Percentiles rank a stretch among this genome's conserved stretches.
Evolutionary conservation across 2,888 invertebrate genomes (phyloP).

Genomic region (Eristalis arbustorum): DNA sequence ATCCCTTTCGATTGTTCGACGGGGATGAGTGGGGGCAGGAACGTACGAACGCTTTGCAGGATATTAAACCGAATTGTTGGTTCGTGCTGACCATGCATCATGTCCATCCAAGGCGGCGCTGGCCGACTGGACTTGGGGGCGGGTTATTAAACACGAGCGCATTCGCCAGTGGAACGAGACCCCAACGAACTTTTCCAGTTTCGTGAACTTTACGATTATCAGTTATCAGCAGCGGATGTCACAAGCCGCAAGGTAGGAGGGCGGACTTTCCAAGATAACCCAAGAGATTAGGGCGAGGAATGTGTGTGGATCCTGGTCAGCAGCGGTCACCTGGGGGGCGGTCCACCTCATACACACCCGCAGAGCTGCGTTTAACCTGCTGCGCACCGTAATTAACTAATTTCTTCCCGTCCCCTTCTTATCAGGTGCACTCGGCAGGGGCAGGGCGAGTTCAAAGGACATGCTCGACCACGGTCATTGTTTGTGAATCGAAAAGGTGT

Average conservation of each 20-base stretch:
- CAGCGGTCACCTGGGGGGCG: constrained; percentile 41
- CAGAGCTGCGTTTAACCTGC: constrained; percentile 6
- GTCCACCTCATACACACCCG: neutral
- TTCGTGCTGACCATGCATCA: constrained; percentile 71
- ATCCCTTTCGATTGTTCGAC: constrained; percentile 57
- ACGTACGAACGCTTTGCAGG: constrained; percentile 66
- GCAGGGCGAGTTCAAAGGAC: constrained; percentile 53
- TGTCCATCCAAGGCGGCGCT: constrained; percentile 22
- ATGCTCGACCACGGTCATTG: constrained; percentile 15
- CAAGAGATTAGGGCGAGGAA: constrained; percentile 18
- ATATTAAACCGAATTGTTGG: constrained; percentile 67
- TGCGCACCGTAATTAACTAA: constrained; percentile 60
- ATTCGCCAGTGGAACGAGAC: constrained; percentile 7
- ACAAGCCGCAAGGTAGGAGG: neutral
- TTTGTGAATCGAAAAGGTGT: constrained; percentile 51
- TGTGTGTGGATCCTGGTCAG: constrained; percentile 17
- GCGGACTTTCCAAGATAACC: constrained; percentile 10
- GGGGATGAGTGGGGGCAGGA: constrained; percentile 4
- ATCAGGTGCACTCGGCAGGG: neutral
- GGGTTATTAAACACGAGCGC: constrained; percentile 45
- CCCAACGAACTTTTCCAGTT: constrained; percentile 43
- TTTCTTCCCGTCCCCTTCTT: constrained; percentile 45
- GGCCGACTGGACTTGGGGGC: constrained; percentile 8
- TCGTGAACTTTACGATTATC: constrained; percentile 51
- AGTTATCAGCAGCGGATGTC: constrained; percentile 22